Evolutionary conservation across 2,113 vertebrate species (phyloP).

Genomic region (Pholis gunnellus): DNA sequence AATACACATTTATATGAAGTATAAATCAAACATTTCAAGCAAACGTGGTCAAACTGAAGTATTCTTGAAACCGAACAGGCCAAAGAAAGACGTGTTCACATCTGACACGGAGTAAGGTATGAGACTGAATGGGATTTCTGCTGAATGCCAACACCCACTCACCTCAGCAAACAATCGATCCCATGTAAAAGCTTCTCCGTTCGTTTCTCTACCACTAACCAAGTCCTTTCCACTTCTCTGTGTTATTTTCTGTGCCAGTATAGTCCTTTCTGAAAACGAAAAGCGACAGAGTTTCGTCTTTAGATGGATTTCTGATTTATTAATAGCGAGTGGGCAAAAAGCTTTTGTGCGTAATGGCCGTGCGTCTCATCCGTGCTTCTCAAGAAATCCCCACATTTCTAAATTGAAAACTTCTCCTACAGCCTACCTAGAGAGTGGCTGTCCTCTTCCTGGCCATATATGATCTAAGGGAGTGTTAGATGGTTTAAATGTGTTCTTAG

Average conservation of each 20-base stretch:
- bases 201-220: constrained; percentile 59
- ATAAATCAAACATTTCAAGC: not conserved
- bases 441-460: constrained; percentile 90
- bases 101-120: constrained; percentile 58
- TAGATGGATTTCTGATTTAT: constrained; percentile 33
- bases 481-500: constrained; percentile 98
- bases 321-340: not conserved
- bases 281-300: not conserved
- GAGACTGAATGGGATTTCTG: constrained; percentile 73
- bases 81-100: constrained; percentile 20
- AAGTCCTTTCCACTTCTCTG: constrained; percentile 51
- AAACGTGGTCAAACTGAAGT: not conserved
- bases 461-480: constrained; percentile 94
- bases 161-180: constrained; percentile 89
- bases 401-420: constrained; percentile 45
- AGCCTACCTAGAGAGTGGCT: constrained; percentile 76
- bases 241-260: constrained; percentile 29
- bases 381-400: constrained; percentile 44
- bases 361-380: constrained; percentile 35
- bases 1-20: not conserved
- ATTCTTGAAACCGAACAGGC: not conserved
- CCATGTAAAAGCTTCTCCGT: constrained; percentile 69
- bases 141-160: constrained; percentile 94
- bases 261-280: constrained; percentile 59
- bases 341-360: constrained; percentile 46